Conservation (phyloP, 2,797 vertebrate species). For the Catharus ustulatus region DNA sequence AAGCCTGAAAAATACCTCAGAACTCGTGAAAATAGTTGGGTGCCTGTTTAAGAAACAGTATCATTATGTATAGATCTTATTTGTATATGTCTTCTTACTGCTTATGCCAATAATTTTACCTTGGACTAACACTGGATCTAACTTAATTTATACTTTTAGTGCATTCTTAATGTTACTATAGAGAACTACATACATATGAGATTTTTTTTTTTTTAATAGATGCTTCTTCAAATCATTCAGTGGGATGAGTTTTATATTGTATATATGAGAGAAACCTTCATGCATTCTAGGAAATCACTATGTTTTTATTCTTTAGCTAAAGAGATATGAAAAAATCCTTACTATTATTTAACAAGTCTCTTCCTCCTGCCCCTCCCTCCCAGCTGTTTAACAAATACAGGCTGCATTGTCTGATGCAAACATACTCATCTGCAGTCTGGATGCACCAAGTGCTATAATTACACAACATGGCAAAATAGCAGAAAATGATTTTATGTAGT, state of each 20-base stretch:
- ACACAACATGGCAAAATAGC: background rate
- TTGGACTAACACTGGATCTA: background rate
- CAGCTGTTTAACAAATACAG: constrained; percentile 2
- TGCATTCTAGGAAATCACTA: background rate
- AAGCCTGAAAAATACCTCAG: background rate
- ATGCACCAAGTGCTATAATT: background rate
- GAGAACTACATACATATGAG: background rate
- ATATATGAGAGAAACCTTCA: background rate
- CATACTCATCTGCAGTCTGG: background rate
- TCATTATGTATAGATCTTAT: background rate
- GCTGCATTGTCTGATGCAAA: background rate
- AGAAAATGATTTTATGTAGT: background rate
- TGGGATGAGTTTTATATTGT: background rate
- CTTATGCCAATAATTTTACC: background rate
- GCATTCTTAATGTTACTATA: background rate
- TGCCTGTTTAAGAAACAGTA: background rate
- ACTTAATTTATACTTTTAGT: background rate
- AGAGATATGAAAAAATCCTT: background rate
- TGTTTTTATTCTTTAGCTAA: background rate
- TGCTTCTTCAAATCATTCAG: background rate
- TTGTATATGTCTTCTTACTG: background rate
- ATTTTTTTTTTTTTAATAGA: background rate
- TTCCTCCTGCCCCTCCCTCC: background rate
- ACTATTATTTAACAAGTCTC: background rate
- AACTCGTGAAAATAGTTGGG: background rate